Evolutionary conservation across 2,113 vertebrate species (phyloP).

Genomic region (Gopherus flavomarginatus): DNA sequence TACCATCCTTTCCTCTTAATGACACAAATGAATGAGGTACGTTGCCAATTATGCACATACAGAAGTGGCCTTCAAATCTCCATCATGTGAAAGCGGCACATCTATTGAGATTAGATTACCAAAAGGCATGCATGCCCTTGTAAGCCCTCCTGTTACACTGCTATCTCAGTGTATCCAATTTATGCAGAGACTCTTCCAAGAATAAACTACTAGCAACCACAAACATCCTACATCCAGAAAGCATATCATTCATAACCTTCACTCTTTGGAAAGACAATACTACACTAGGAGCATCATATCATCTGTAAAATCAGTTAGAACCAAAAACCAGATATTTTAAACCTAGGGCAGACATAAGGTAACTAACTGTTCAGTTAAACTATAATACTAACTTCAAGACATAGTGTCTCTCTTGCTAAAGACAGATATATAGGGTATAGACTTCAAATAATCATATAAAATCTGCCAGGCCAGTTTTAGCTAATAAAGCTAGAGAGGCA

Average conservation of each 20-base stretch:
- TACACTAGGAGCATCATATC: background rate
- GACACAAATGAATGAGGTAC: background rate
- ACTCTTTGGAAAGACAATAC: constrained; percentile 30
- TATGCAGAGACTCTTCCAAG: constrained; percentile 67
- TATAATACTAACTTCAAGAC: background rate
- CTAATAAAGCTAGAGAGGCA: background rate
- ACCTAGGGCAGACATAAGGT: background rate
- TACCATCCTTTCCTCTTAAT: background rate
- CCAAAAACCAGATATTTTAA: background rate
- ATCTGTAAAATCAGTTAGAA: background rate
- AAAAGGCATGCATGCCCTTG: constrained; percentile 65
- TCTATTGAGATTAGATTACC: constrained; percentile 72
- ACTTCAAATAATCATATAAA: constrained; percentile 7
- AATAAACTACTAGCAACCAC: constrained; percentile 69
- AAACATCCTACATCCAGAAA: constrained; percentile 31
- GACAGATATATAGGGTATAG: constrained; percentile 13
- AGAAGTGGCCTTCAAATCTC: constrained; percentile 42
- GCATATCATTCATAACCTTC: constrained; percentile 23
- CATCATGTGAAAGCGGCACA: constrained; percentile 51
- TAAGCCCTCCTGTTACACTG: constrained; percentile 21
- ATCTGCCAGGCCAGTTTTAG: background rate
- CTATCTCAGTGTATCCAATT: constrained; percentile 42
- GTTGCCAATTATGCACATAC: background rate
- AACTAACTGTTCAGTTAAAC: background rate
- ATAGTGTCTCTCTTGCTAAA: constrained; percentile 38